Percentiles rank a stretch among this genome's conserved stretches.
These are phyloP conservation scores for Pollenia amentaria DNA, from an alignment of 2,888 invertebrate genomes.

Conservation along the genomic window DNA sequence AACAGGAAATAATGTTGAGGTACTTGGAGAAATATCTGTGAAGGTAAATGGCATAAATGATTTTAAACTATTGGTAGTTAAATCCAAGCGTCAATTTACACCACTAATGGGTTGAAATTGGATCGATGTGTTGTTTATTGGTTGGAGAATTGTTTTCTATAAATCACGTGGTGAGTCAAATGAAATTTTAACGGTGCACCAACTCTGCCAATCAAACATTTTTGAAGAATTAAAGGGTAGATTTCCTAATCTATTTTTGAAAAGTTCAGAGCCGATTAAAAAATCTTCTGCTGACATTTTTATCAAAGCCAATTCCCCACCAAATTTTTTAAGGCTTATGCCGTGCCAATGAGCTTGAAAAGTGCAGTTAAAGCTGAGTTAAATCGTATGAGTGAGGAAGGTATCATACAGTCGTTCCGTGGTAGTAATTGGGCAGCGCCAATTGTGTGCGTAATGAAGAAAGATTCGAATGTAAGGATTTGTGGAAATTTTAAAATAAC, in stretches of 20 bases:
- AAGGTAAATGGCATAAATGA: not conserved
- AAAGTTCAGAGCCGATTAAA: not conserved
- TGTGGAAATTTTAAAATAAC: no score
- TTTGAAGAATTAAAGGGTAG: not conserved
- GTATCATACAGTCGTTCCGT: not conserved
- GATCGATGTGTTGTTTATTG: not conserved
- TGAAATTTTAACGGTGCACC: no score
- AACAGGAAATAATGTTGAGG: slow-evolving; percentile 12
- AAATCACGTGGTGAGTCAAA: no score
- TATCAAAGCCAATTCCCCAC: not conserved
- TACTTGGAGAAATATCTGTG: slow-evolving; percentile 14
- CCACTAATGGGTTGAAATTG: not conserved
- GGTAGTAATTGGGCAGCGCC: slow-evolving; percentile 50
- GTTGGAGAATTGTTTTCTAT: no score
- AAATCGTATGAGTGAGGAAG: not conserved
- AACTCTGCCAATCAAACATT: not conserved
- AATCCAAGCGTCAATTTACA: no score
- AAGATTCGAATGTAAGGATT: slow-evolving; percentile 55
- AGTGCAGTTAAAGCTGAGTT: no score
- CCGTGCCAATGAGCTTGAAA: not conserved
- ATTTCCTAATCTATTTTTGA: not conserved
- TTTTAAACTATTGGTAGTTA: not conserved
- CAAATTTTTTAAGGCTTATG: not conserved
- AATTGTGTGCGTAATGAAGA: slow-evolving; percentile 64
- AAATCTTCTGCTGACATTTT: not conserved